A percentile compares a stretch with the other conserved stretches of the same genome.
Evolutionary conservation across 1,140 invertebrate species (phyloP).

Genomic region (Pogonomyrmex californicus): DNA sequence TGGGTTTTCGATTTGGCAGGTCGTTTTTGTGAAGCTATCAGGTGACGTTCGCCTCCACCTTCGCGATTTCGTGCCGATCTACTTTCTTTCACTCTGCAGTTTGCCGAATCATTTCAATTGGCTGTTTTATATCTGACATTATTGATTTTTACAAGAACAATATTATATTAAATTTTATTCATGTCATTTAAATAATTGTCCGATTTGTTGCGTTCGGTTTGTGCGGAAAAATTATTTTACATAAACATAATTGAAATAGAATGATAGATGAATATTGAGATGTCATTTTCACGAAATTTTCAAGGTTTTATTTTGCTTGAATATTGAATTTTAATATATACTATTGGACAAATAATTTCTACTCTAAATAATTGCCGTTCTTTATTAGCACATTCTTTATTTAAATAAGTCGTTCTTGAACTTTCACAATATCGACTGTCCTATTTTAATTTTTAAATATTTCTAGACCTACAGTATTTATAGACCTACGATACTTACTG

Average conservation of each 20-base stretch:
- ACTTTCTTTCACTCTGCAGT: conserved; percentile 54
- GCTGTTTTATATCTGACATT: not conserved
- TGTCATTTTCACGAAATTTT: not conserved
- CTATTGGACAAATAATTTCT: not conserved
- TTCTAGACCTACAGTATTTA: not conserved
- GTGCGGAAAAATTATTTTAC: not conserved
- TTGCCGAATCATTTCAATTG: not conserved
- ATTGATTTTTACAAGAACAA: not conserved
- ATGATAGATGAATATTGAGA: not conserved
- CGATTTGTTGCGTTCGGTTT: not conserved
- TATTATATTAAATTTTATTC: conserved; percentile 18
- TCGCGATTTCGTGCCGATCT: conserved; percentile 47
- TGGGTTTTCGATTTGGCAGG: conserved; percentile 68
- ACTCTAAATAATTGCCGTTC: not conserved
- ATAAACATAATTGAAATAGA: not conserved
- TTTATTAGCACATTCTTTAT: not conserved
- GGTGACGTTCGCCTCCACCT: conserved; percentile 53
- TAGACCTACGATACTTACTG: not conserved
- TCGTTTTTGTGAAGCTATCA: conserved; percentile 72
- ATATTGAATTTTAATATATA: not conserved
- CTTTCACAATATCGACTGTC: not conserved
- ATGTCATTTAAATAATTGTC: conserved; percentile 2
- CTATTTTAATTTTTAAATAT: conserved; percentile 3
- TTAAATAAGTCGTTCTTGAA: not conserved
- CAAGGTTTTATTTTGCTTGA: not conserved